A percentile compares a stretch with the other conserved stretches of the same genome.
phyloP scores from a whole-genome alignment of 2,888 invertebrate genomes.

The Ophion slaviceki region DNA sequence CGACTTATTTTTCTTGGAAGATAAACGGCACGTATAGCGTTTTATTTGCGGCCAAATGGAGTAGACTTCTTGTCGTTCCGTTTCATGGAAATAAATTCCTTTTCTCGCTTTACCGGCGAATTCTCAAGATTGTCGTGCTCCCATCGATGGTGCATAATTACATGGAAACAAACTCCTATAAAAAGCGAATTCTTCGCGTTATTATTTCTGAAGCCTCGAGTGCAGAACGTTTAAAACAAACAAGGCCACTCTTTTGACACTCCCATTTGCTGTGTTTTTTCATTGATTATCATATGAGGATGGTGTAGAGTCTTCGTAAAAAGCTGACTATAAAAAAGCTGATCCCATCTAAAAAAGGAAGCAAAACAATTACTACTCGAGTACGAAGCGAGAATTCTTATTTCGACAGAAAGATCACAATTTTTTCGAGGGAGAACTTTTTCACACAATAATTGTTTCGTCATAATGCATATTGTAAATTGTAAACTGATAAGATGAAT shows the following conservation, averaged over 20 bases:
- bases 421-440: too few species aligned
- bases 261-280: conserved; percentile 25
- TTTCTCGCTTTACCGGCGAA: conserved; percentile 21
- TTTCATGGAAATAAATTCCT: conserved; percentile 17
- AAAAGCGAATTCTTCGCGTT: conserved; percentile 28
- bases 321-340: not conserved
- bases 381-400: too few species aligned
- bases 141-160: conserved; percentile 39
- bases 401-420: too few species aligned
- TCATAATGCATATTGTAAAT: too few species aligned
- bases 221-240: conserved; percentile 51
- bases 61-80: not conserved
- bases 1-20: not conserved
- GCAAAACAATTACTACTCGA: too few species aligned
- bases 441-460: too few species aligned
- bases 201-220: conserved; percentile 48
- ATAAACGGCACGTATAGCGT: not conserved
- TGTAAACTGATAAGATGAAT: too few species aligned
- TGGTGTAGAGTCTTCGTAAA: not conserved
- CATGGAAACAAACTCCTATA: conserved; percentile 25
- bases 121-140: conserved; percentile 7
- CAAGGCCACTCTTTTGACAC: conserved; percentile 20
- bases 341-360: not conserved
- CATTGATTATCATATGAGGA: conserved; percentile 38
- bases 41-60: not conserved